These are phyloP conservation scores for Temnothorax rugatulus DNA, from an alignment of 2,888 invertebrate genomes.

Conservation along the genomic window DNA sequence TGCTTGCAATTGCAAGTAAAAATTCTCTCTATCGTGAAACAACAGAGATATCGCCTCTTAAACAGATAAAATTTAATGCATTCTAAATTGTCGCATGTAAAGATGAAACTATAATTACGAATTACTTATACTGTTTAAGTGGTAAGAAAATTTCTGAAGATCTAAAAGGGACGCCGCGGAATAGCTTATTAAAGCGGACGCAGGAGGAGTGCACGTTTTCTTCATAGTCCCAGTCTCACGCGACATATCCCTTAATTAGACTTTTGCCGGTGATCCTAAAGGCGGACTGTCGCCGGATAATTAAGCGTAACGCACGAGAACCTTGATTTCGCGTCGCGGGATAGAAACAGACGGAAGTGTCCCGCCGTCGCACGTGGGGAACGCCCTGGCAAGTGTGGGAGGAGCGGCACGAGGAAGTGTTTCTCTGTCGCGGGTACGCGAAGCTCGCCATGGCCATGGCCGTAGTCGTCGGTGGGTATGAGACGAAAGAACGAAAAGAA, in stretches of 20 bases:
- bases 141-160: background rate
- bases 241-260: constrained; percentile 47
- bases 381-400: constrained; percentile 54
- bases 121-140: background rate
- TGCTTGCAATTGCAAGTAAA: background rate
- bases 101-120: constrained; percentile 7
- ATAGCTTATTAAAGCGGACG: constrained; percentile 37
- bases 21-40: background rate
- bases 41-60: background rate
- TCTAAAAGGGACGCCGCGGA: constrained; percentile 1
- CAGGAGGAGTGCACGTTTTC: constrained; percentile 15
- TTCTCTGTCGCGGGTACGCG: constrained; percentile 50
- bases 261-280: constrained; percentile 23
- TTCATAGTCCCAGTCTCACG: constrained; percentile 40
- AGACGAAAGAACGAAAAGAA: constrained; percentile 62
- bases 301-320: constrained; percentile 40
- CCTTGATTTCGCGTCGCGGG: constrained; percentile 37
- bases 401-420: constrained; percentile 67
- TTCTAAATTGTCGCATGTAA: background rate
- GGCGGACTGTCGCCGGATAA: constrained; percentile 47
- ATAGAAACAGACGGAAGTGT: constrained; percentile 61
- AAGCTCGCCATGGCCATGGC: constrained; percentile 27
- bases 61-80: constrained; percentile 9
- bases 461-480: constrained; percentile 17
- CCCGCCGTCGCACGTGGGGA: constrained; percentile 35